phyloP scores from a whole-genome alignment of 92 coral and sea anemone species.

The Palythoa grandiflora region DNA sequence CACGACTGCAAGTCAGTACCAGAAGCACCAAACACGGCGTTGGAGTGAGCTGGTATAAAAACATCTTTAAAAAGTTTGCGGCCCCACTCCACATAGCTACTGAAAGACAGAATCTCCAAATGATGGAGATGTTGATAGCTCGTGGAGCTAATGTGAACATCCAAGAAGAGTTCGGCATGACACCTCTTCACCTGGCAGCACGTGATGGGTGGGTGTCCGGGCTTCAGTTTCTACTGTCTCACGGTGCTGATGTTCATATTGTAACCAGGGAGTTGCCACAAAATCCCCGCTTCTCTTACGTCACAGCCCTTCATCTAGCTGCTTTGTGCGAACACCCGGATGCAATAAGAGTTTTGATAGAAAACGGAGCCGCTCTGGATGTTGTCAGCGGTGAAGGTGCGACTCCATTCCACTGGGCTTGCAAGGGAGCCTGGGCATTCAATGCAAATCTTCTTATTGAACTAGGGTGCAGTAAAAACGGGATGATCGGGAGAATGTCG shows the following conservation, averaged over 20 bases:
- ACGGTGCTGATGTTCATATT: background rate
- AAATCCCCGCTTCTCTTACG: slow-evolving; percentile 2
- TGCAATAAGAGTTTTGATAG: slow-evolving; percentile 9
- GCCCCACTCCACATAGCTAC: slow-evolving; percentile 28
- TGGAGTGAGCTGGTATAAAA: background rate
- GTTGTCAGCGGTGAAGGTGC: slow-evolving; percentile 34
- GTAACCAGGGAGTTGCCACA: slow-evolving; percentile 15
- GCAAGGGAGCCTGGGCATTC: background rate
- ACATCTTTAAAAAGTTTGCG: background rate
- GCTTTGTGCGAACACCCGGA: slow-evolving; percentile 27
- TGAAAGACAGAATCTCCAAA: slow-evolving; percentile 6
- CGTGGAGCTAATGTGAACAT: slow-evolving; percentile 27
- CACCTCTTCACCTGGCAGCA: slow-evolving; percentile 14
- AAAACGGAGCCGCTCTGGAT: slow-evolving; percentile 7
- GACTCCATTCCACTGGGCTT: slow-evolving; percentile 36
- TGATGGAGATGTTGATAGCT: background rate
- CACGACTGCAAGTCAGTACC: too few relatives aligned
- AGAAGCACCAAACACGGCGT: too few relatives aligned
- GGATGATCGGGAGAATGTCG: slow-evolving; percentile 13
- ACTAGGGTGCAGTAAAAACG: slow-evolving; percentile 21
- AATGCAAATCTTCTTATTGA: background rate
- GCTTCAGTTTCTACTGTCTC: background rate
- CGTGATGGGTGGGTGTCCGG: slow-evolving; percentile 33
- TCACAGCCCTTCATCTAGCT: slow-evolving; percentile 35
- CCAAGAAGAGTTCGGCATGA: slow-evolving; percentile 24